A percentile compares a stretch with the other conserved stretches of the same genome.
Conservation (phyloP, 1,140 invertebrate genomes). For the Galendromus occidentalis region DNA sequence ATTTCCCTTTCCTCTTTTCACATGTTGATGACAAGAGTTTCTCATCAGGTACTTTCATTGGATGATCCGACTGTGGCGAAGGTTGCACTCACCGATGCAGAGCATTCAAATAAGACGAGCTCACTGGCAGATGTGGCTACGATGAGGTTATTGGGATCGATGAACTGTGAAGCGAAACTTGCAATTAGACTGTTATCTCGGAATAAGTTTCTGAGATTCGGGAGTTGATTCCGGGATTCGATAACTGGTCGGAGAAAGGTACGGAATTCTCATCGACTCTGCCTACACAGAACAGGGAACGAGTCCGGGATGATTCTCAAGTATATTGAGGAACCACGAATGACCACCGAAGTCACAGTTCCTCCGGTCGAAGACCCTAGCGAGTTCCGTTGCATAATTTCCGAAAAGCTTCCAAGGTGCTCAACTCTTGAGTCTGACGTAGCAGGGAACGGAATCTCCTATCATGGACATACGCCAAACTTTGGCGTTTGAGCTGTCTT, state of each 20-base stretch:
- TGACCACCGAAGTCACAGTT: neutral
- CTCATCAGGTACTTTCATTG: too few relatives aligned
- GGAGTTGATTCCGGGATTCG: slow-evolving; percentile 32
- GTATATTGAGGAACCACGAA: neutral
- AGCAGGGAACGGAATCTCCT: neutral
- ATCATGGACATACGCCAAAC: neutral
- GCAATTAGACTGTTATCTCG: too few relatives aligned
- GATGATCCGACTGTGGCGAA: too few relatives aligned
- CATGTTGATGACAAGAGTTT: too few relatives aligned
- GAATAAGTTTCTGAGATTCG: neutral
- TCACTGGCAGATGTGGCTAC: neutral
- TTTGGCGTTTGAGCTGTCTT: neutral
- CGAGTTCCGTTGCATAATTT: neutral
- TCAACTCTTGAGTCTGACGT: neutral
- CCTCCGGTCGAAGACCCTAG: neutral
- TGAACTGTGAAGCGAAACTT: neutral
- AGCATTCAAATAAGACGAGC: neutral
- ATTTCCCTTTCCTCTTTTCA: too few relatives aligned
- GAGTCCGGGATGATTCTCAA: neutral
- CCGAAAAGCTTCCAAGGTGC: neutral
- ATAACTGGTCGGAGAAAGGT: slow-evolving; percentile 27
- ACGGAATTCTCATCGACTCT: slow-evolving; percentile 27
- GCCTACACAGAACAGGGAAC: slow-evolving; percentile 21
- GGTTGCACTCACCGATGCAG: neutral
- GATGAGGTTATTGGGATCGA: neutral